A percentile compares a stretch with the other conserved stretches of the same genome.
Evolutionary conservation across 2,888 invertebrate species (phyloP).

Genomic region (Fragum whitleyi): DNA sequence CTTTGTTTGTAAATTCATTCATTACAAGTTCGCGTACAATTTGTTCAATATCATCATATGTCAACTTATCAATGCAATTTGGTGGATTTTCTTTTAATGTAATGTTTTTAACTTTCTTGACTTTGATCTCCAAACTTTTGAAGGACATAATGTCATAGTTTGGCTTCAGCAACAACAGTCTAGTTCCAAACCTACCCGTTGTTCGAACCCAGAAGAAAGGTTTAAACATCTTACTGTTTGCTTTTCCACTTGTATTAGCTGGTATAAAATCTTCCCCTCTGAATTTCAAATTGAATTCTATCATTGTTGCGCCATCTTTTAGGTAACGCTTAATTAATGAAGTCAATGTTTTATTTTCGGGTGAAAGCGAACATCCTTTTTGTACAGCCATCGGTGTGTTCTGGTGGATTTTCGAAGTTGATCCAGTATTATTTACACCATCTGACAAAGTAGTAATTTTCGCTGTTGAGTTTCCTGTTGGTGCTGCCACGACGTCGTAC

Average conservation of each 20-base stretch:
- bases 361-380: slow-evolving; percentile 5
- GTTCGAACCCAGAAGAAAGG: slow-evolving; percentile 73
- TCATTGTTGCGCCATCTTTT: slow-evolving; percentile 2
- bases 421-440: neutral
- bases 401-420: neutral
- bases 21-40: slow-evolving; percentile 68
- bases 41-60: slow-evolving; percentile 39
- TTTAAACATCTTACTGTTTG: slow-evolving; percentile 44
- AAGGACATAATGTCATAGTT: slow-evolving; percentile 78
- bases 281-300: slow-evolving; percentile 12
- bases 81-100: slow-evolving; percentile 68
- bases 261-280: slow-evolving; percentile 3
- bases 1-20: slow-evolving; percentile 66
- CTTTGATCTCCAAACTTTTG: slow-evolving; percentile 73
- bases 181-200: slow-evolving; percentile 72
- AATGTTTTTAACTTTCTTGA: slow-evolving; percentile 65
- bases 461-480: neutral
- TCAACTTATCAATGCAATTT: slow-evolving; percentile 69
- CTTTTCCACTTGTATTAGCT: neutral
- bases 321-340: neutral
- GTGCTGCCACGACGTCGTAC: neutral
- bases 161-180: slow-evolving; percentile 77
- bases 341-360: neutral
- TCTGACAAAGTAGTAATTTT: neutral
- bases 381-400: neutral